A percentile compares a stretch with the other conserved stretches of the same genome.
Evolutionary conservation across 2,888 invertebrate genomes (phyloP).

Genomic region (Lithophane semibrunnea): DNA sequence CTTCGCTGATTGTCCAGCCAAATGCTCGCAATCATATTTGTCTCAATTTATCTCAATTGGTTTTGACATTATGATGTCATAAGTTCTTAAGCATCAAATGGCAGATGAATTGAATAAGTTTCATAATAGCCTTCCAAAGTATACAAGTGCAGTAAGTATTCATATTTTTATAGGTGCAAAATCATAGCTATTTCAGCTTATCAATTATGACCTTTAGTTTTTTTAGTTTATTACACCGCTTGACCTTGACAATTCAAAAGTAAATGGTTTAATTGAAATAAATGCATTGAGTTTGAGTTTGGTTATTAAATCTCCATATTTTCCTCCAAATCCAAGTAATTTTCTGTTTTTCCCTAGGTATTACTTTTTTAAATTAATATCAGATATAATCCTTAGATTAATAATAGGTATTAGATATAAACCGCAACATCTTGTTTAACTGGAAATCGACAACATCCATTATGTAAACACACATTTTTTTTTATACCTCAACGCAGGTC

Average conservation of each 20-base stretch:
- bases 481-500: not conserved
- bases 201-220: not conserved
- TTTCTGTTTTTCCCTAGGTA: slow-evolving; percentile 16
- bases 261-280: no score
- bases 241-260: no score
- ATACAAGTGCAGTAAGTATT: no score
- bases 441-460: not conserved
- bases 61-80: not conserved
- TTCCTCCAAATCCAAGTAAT: slow-evolving; percentile 13
- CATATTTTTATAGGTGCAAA: not conserved
- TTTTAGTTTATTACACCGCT: not conserved
- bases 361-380: not conserved
- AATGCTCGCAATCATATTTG: not conserved
- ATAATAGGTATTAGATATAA: slow-evolving; percentile 7
- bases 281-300: no score
- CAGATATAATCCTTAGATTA: not conserved
- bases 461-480: not conserved
- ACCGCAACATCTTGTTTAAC: slow-evolving; percentile 9
- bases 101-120: slow-evolving; percentile 14
- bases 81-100: not conserved
- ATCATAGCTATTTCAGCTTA: no score
- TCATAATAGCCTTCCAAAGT: not conserved
- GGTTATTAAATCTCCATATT: slow-evolving; percentile 10
- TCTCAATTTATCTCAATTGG: slow-evolving; percentile 20
- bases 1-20: not conserved